Conservation (phyloP, 2,113 vertebrate species). For the Xenotilapia caudafasciata region DNA sequence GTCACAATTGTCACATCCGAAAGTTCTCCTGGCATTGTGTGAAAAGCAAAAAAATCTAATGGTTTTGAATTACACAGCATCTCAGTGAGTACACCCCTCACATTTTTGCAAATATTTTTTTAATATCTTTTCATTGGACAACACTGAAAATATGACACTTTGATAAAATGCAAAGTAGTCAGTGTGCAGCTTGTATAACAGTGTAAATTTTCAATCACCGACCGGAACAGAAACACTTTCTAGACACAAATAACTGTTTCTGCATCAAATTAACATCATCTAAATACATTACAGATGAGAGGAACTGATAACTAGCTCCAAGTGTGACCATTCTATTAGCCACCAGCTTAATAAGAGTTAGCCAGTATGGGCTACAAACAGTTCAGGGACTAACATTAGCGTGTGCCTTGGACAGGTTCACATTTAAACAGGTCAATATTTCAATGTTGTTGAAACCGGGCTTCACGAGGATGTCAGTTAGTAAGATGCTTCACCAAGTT, state of each 20-base stretch:
- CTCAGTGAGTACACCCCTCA: not conserved
- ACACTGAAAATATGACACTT: not conserved
- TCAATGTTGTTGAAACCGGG: not conserved
- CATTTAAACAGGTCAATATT: not conserved
- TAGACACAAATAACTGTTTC: not conserved
- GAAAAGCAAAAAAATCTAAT: rapidly evolving
- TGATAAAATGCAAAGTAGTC: not conserved
- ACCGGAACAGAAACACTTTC: not conserved
- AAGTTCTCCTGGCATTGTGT: not conserved
- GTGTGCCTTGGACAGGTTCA: not conserved
- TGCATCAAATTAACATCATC: not conserved
- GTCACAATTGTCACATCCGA: not conserved
- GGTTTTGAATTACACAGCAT: not conserved
- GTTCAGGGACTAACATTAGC: not conserved
- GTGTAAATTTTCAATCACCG: rapidly evolving
- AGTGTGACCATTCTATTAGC: not conserved
- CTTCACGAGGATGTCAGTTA: not conserved
- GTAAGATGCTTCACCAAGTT: not conserved
- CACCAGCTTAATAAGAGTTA: not conserved
- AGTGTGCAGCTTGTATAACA: not conserved
- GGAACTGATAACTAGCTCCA: not conserved
- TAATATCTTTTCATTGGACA: not conserved
- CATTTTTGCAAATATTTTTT: not conserved
- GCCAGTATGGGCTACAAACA: not conserved
- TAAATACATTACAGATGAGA: not conserved